Evolutionary conservation across 2,797 vertebrate species (phyloP), one percentile per base, ranked within the genome.

Genomic region (Echiichthys vipera): DNA sequence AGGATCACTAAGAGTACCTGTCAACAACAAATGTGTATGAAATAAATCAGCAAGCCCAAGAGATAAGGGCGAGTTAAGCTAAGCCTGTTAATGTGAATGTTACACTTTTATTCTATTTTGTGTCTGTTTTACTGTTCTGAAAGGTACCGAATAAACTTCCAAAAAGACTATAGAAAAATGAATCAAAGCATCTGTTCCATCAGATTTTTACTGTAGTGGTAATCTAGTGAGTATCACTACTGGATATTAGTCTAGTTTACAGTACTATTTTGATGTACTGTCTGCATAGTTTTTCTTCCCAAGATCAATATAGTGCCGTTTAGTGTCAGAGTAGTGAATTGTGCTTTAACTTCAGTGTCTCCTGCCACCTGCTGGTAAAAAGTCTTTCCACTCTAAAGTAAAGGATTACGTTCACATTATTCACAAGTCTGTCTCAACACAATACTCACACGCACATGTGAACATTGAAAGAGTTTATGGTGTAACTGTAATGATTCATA

Each of bases 361-460:
- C 18, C 88, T 92, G 93, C 92, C 94, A 90, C 89, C 94, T 94
- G 81, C 89, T 93, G 93, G 89, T 78, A 10, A 50, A 18, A 77
- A 69, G 4, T 57, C 0, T 20, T 54, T 9, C n/a, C 3, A 18
- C 30, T 18, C 8, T 7, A 4, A 6, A 15, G 2, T 37, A 20
- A 39, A 18, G 7, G 5, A 20, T 17, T n/a, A 7, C 34, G 3
- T 45, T 39, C 34, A 24, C 5, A 6, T 57, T 14, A 2, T 42
- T 30, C 40, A 18, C 20, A 37, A n/a, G 3, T 57, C 18, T 36
- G 3, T 24, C 9, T 32, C 13, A 40, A 34, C 27, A 57, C 24
- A 62, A 4, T 29, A 50, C 17, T 46, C 36, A 1, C 20, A 29
- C 42, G 36, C 15, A 0, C 5, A n/a, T 30, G 2, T 13, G 7